Conservation (phyloP, 2,113 vertebrate species). For the Lophochroa leadbeateri region DNA sequence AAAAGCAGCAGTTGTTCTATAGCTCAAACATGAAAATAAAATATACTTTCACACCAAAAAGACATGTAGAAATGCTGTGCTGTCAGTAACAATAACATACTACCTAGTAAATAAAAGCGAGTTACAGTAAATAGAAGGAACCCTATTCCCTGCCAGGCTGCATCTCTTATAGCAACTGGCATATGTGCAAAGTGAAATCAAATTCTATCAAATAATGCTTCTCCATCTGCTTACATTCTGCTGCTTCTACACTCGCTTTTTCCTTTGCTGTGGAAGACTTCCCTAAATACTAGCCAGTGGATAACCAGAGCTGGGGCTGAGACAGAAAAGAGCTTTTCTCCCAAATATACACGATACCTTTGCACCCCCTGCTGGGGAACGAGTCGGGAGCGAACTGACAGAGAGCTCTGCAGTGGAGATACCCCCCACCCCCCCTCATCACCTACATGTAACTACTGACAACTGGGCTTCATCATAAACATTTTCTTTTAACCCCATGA, state of each 20-base stretch:
- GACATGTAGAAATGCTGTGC: not conserved
- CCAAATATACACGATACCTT: not conserved
- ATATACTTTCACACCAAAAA: not conserved
- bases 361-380: constrained; percentile 38
- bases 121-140: not conserved
- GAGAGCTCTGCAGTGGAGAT: accelerated
- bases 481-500: not conserved
- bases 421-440: accelerated
- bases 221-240: not conserved
- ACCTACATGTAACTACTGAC: accelerated
- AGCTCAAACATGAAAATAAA: not conserved
- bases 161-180: not conserved
- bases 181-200: not conserved
- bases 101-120: not conserved
- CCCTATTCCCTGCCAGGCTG: not conserved
- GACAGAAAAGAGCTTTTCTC: not conserved
- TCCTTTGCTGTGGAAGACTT: not conserved
- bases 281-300: not conserved
- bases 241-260: not conserved
- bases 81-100: not conserved
- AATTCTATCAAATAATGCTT: not conserved
- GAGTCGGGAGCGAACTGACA: not conserved
- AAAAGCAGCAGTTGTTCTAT: not conserved
- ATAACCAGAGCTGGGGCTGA: not conserved
- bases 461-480: accelerated